Evolutionary conservation across 2,797 vertebrate genomes (phyloP), one percentile per base, ranked within the genome.

Genomic region (Macropus fuliginosus): DNA sequence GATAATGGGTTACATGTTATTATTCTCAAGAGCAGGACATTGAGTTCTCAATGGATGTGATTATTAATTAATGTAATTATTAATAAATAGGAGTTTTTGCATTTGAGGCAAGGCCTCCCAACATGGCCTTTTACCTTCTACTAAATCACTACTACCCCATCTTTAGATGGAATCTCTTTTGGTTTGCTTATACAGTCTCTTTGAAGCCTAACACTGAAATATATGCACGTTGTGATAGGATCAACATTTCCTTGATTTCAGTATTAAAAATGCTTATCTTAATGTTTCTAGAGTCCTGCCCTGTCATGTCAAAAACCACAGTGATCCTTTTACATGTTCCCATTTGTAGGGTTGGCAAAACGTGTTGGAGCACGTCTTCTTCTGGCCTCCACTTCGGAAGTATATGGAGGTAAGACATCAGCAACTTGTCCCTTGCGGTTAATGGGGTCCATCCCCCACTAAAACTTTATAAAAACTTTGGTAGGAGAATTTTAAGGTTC

Each of bases 301-400:
- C 74, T 27, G 21, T 87, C 46, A 16, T 94, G 31, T 34, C 95
- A 0, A 97, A 92, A 92, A 91, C 46, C 9, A 54, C 0, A 0
- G 18, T 55, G 55, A 91, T 96, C 1, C 95, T 92, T 40, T 96
- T 92, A 0, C 29, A 2, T 96, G 18, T 96, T 81, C 93, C 21
- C 95, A 28, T 66, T 95, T 95, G 1, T 93, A 99, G 99, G 99
- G 5, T 98, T 99, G 98, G 99, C 99, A 13, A 99, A 99, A 97
- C 99, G 99, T 89, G 99, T 99, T 9, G 99, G 99, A 1, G 99
- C 99, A 94, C 99, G 99, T 55, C 99, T 99, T 87, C 99, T 99
- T 5, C 98, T 99, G 96, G 99, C 99, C 46, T 99, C 99, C 87
- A 99, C 99, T 0, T 99, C 99, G 0, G 99, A 99, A 97, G 99